A percentile compares a stretch with the other conserved stretches of the same genome.
These are phyloP conservation scores for Botia almorhae DNA, from an alignment of 2,797 vertebrate species.

Conservation along the genomic window DNA sequence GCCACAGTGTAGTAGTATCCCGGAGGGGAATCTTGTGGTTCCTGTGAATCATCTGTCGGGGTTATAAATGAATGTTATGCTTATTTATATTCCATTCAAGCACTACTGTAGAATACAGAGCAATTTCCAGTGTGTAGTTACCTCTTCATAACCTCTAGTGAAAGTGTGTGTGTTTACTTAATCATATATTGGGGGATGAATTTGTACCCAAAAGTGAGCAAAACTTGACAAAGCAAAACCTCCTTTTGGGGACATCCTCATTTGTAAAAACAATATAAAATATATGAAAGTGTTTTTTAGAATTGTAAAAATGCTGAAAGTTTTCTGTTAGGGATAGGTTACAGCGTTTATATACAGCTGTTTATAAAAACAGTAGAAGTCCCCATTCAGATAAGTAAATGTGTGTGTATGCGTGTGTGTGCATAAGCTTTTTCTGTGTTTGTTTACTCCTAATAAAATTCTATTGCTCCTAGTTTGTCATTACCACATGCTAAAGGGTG, in stretches of 20 bases:
- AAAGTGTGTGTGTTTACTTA: too few relatives aligned
- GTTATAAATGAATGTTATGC: conserved; percentile 48
- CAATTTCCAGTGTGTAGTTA: conserved; percentile 35
- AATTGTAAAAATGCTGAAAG: too few relatives aligned
- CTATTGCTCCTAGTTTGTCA: conserved; percentile 29
- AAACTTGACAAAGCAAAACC: too few relatives aligned
- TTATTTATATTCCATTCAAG: conserved; percentile 16
- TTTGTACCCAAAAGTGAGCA: too few relatives aligned
- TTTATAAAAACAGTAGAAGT: too few relatives aligned
- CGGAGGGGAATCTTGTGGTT: conserved; percentile 27
- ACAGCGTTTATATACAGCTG: too few relatives aligned
- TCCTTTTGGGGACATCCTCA: too few relatives aligned
- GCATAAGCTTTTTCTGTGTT: conserved; percentile 7
- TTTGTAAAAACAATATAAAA: not conserved
- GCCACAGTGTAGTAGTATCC: conserved; percentile 15
- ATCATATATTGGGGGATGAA: too few relatives aligned
- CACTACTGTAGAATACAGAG: conserved; percentile 28
- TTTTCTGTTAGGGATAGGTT: too few relatives aligned
- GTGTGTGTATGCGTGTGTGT: conserved; percentile 11
- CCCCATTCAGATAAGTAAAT: too few relatives aligned
- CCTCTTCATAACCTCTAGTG: conserved; percentile 35
- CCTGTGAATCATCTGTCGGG: conserved; percentile 12
- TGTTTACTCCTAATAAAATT: conserved; percentile 22
- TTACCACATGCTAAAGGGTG: conserved; percentile 35
- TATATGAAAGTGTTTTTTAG: too few relatives aligned